Percentiles rank a stretch among this genome's conserved stretches.
These are phyloP conservation scores for Calliopsis andreniformis DNA, from an alignment of 1,140 invertebrate species.

Conservation along the genomic window DNA sequence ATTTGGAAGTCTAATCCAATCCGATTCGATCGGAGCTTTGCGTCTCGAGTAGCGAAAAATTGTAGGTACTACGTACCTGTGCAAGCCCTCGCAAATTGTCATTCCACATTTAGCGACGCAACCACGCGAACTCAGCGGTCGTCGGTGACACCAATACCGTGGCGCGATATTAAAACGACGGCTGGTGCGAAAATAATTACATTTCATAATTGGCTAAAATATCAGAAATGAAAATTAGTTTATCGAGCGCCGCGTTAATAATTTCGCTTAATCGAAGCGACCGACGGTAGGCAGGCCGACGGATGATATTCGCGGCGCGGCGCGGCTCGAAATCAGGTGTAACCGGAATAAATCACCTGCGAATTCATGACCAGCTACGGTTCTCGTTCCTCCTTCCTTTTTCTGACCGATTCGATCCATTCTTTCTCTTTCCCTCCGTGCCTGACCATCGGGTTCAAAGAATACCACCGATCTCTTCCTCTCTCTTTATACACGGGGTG, in stretches of 20 bases:
- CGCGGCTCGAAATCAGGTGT: slow-evolving; percentile 61
- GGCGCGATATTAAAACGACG: slow-evolving; percentile 74
- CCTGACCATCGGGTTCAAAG: too few relatives aligned
- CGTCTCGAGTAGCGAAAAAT: background rate
- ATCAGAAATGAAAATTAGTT: slow-evolving; percentile 77
- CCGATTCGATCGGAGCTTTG: background rate
- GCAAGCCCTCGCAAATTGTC: slow-evolving; percentile 45
- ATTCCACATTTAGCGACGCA: slow-evolving; percentile 56
- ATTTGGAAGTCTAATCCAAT: background rate
- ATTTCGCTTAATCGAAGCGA: slow-evolving; percentile 74
- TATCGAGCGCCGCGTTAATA: slow-evolving; percentile 73
- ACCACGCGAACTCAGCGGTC: slow-evolving; percentile 13
- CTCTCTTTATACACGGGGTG: too few relatives aligned
- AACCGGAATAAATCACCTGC: slow-evolving; percentile 63
- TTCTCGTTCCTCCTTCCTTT: slow-evolving; percentile 17
- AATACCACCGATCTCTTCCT: too few relatives aligned
- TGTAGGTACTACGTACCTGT: background rate
- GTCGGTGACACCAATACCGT: slow-evolving; percentile 57
- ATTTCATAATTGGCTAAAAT: slow-evolving; percentile 78
- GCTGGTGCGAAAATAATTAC: slow-evolving; percentile 76
- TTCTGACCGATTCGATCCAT: background rate
- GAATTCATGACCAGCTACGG: slow-evolving; percentile 43
- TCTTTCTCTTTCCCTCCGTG: background rate
- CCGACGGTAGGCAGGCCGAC: slow-evolving; percentile 65
- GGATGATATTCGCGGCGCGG: slow-evolving; percentile 60